Conservation (phyloP, 2,113 vertebrate species). For the Anguilla japonica region DNA sequence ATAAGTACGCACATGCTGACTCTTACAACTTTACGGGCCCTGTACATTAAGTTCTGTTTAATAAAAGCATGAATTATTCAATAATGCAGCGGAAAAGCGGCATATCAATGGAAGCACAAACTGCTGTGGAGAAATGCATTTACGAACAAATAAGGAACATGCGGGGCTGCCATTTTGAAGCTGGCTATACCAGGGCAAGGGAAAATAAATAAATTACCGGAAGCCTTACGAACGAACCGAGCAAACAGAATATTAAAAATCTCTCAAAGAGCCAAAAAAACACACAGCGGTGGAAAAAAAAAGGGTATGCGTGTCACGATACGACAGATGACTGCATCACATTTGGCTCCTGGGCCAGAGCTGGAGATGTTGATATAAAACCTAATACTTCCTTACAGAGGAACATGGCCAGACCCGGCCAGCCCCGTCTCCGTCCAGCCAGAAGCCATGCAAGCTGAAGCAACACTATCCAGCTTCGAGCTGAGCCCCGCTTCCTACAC, state of each 20-base stretch:
- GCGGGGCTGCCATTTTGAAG: background rate
- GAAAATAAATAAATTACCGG: conserved; percentile 40
- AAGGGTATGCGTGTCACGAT: conserved; percentile 54
- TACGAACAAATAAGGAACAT: conserved; percentile 8
- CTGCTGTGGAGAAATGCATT: background rate
- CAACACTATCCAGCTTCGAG: conserved; percentile 61
- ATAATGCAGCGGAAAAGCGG: conserved; percentile 1
- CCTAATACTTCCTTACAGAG: conserved; percentile 74
- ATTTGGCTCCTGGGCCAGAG: conserved; percentile 64
- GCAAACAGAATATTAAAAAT: conserved; percentile 11
- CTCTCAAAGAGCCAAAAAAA: conserved; percentile 16
- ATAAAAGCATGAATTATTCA: conserved; percentile 45
- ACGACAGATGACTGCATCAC: conserved; percentile 71
- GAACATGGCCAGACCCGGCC: conserved; percentile 60
- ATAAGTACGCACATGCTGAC: conserved; percentile 17
- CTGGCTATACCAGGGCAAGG: conserved; percentile 29
- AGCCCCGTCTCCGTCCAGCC: conserved; percentile 53
- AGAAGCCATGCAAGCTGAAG: conserved; percentile 60
- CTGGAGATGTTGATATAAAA: conserved; percentile 71
- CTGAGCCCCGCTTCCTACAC: conserved; percentile 58
- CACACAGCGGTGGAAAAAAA: conserved; percentile 5
- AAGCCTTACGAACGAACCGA: conserved; percentile 36
- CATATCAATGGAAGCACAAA: conserved; percentile 22
- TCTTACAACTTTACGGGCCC: conserved; percentile 3
- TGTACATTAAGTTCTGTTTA: conserved; percentile 22